A percentile compares a stretch with the other conserved stretches of the same genome.
These are phyloP conservation scores for Gila robusta DNA, from an alignment of 2,797 vertebrate genomes.

Conservation along the genomic window DNA sequence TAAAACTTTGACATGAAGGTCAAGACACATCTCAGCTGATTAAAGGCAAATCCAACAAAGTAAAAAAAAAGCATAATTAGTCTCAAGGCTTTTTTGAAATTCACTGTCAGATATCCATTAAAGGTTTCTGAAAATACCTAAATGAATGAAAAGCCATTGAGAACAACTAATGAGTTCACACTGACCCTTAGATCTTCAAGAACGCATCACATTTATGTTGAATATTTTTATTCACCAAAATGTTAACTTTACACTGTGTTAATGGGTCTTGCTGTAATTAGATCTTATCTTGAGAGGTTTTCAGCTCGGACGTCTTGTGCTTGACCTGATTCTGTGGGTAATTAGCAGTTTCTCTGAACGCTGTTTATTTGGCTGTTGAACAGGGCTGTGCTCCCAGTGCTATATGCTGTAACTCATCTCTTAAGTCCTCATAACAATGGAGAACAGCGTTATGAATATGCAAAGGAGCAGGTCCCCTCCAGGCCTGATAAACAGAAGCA, in stretches of 20 bases:
- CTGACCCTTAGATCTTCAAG: neutral
- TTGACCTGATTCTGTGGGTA: slow-evolving; percentile 51
- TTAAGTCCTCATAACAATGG: slow-evolving; percentile 41
- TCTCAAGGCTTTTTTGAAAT: slow-evolving; percentile 46
- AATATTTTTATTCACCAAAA: neutral
- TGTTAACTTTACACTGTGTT: slow-evolving; percentile 17
- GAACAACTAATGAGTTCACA: slow-evolving; percentile 10
- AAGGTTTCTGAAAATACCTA: slow-evolving; percentile 10
- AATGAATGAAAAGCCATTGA: slow-evolving; percentile 36
- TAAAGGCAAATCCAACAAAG: slow-evolving; percentile 70
- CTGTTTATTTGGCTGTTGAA: slow-evolving; percentile 27
- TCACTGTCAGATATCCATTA: slow-evolving; percentile 30
- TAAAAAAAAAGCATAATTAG: slow-evolving; percentile 63
- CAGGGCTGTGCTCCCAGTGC: slow-evolving; percentile 24
- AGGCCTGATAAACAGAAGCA: slow-evolving; percentile 56
- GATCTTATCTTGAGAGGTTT: slow-evolving; percentile 27
- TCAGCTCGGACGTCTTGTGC: slow-evolving; percentile 9
- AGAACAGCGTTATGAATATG: slow-evolving; percentile 57
- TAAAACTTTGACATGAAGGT: slow-evolving; percentile 51
- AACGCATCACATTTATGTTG: slow-evolving; percentile 25
- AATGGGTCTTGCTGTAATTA: slow-evolving; percentile 23
- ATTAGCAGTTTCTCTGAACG: slow-evolving; percentile 35
- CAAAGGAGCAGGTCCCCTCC: slow-evolving; percentile 44
- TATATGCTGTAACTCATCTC: slow-evolving; percentile 30
- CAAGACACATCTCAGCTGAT: slow-evolving; percentile 64